These are phyloP conservation scores for Pipistrellus pygmaeus DNA, from an alignment of 2,797 vertebrate species.

Conservation along the genomic window DNA sequence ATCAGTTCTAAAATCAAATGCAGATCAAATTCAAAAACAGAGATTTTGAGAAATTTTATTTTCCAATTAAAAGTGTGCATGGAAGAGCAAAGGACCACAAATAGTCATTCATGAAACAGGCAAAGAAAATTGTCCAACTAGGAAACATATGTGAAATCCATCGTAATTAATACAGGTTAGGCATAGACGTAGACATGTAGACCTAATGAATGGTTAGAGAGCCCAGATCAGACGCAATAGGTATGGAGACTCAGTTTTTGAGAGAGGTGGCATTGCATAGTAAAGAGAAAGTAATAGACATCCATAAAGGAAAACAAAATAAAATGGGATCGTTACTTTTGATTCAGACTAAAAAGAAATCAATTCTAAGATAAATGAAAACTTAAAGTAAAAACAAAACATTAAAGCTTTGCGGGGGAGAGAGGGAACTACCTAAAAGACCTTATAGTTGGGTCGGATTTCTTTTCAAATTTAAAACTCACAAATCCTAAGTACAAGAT, in stretches of 20 bases:
- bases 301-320: background rate
- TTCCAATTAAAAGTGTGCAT: background rate
- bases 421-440: background rate
- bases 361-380: background rate
- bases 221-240: background rate
- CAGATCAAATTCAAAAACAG: background rate
- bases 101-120: background rate
- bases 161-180: background rate
- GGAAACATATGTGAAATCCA: background rate
- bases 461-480: constrained; percentile 15
- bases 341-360: background rate
- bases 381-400: constrained; percentile 8
- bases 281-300: background rate
- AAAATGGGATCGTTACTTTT: background rate
- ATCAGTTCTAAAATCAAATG: background rate
- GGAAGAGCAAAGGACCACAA: background rate
- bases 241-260: background rate
- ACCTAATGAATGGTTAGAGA: background rate
- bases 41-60: background rate
- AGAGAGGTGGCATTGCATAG: background rate
- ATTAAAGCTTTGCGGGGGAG: background rate
- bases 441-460: background rate
- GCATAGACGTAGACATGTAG: background rate
- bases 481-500: constrained; percentile 5
- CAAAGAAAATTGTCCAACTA: background rate